These are phyloP conservation scores for Brachirus orientalis DNA, from an alignment of 2,113 vertebrate species.

Conservation along the genomic window DNA sequence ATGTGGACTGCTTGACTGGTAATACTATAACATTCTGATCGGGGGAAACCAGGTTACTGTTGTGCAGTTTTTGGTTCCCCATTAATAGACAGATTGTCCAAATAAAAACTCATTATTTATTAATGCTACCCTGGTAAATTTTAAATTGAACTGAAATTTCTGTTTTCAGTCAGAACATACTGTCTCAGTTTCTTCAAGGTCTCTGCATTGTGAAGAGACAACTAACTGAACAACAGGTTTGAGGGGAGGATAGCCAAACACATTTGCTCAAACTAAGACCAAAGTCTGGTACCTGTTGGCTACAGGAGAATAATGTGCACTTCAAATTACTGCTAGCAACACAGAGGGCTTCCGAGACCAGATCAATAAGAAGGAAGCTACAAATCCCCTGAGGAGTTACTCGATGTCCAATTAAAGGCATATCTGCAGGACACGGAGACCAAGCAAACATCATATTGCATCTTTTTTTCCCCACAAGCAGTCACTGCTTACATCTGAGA, in stretches of 20 bases:
- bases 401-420: conserved; percentile 17
- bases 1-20: neutral
- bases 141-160: too few species aligned
- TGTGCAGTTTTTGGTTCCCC: too few species aligned
- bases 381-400: conserved; percentile 11
- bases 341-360: neutral
- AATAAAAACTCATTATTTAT: too few species aligned
- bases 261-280: neutral
- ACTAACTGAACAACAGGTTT: neutral
- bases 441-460: neutral
- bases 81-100: too few species aligned
- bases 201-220: too few species aligned
- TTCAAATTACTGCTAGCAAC: conserved; percentile 15
- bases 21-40: too few species aligned
- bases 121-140: too few species aligned
- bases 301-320: neutral
- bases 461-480: neutral
- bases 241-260: neutral
- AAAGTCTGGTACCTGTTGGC: neutral
- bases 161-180: too few species aligned
- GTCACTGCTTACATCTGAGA: neutral
- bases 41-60: too few species aligned
- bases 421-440: neutral
- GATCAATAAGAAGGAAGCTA: conserved; percentile 32
- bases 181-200: too few species aligned